Percentiles rank a stretch among this genome's conserved stretches.
These are phyloP conservation scores for Homalodisca vitripennis DNA, from an alignment of 1,140 invertebrate genomes.

Conservation along the genomic window DNA sequence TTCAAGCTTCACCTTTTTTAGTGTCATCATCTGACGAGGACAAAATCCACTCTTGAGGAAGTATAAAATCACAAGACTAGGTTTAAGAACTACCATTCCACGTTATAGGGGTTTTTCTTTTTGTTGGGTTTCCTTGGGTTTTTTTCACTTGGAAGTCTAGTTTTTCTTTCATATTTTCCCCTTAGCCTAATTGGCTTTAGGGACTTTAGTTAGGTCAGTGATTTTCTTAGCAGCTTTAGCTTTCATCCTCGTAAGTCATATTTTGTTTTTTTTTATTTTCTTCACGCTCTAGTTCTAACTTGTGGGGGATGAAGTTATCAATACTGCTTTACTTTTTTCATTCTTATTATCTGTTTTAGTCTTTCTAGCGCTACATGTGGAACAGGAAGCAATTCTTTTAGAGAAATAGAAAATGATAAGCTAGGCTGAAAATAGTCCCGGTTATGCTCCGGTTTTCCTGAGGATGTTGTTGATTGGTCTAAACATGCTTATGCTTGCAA, in stretches of 20 bases:
- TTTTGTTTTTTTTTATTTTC: conserved; percentile 4
- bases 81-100: conserved; percentile 4
- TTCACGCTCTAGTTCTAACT: conserved; percentile 16
- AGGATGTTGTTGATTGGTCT: too few relatives aligned
- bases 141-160: background rate
- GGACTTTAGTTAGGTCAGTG: background rate
- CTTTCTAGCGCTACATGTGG: conserved; percentile 11
- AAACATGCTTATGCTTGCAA: too few relatives aligned
- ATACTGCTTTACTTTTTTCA: background rate
- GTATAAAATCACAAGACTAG: background rate
- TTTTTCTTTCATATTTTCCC: background rate
- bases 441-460: too few relatives aligned
- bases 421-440: background rate
- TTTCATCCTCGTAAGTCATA: background rate
- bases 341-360: background rate
- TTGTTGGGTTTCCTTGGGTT: background rate
- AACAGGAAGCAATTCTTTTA: background rate
- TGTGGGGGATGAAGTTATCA: conserved; percentile 14
- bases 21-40: conserved; percentile 14
- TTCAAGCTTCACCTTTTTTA: conserved; percentile 15
- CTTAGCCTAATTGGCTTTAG: background rate
- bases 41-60: background rate
- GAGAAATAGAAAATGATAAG: conserved; percentile 13
- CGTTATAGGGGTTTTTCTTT: background rate
- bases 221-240: conserved; percentile 13